Percentiles rank a stretch among this genome's conserved stretches.
Conservation (phyloP, 2,797 vertebrate species). For the Eulemur rubriventer region DNA sequence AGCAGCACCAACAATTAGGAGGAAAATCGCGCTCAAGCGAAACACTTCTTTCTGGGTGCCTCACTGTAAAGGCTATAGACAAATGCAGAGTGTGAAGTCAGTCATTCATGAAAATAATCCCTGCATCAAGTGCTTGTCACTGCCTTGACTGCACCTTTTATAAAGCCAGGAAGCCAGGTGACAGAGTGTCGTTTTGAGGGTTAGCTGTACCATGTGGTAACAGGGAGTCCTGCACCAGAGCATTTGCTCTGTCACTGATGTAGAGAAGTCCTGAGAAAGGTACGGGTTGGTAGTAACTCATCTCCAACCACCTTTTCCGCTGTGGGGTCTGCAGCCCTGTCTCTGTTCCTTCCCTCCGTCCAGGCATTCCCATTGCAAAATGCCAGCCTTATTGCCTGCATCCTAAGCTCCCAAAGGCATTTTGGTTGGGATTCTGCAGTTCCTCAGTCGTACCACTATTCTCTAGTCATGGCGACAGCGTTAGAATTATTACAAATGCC, state of each 20-base stretch:
- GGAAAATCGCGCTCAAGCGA: rapidly evolving
- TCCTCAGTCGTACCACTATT: rapidly evolving
- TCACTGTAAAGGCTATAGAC: background rate
- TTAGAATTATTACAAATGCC: too few relatives aligned
- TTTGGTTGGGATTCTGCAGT: background rate
- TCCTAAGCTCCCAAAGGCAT: rapidly evolving
- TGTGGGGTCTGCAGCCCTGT: background rate
- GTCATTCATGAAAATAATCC: background rate
- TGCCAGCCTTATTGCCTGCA: background rate
- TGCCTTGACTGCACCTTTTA: too few relatives aligned
- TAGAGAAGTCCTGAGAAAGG: background rate
- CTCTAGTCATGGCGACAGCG: background rate
- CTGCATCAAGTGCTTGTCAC: background rate
- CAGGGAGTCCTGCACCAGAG: rapidly evolving
- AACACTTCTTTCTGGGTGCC: background rate
- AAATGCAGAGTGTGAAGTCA: background rate
- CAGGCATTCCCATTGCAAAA: background rate
- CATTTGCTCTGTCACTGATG: rapidly evolving
- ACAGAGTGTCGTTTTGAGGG: background rate
- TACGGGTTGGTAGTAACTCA: rapidly evolving
- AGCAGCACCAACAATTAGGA: background rate
- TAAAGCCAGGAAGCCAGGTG: background rate
- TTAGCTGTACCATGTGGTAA: rapidly evolving
- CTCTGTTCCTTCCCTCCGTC: background rate
- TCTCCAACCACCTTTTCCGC: background rate